phyloP scores from a whole-genome alignment of 2,888 invertebrate species.

The Agriopis leucophaearia region DNA sequence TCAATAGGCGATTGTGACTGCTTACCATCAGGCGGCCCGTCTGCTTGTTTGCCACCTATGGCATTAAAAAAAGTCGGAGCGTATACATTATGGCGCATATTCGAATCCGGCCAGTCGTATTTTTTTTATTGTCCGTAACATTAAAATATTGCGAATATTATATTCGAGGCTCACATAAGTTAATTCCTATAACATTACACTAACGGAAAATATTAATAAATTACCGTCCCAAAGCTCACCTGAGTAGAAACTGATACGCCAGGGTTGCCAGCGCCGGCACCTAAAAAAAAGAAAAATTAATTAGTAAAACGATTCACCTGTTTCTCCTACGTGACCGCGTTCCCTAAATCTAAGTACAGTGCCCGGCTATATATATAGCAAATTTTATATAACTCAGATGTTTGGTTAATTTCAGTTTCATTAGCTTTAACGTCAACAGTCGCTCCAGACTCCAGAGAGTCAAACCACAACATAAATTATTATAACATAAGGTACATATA shows the following conservation, averaged over 20 bases:
- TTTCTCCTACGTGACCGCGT: conserved; percentile 33
- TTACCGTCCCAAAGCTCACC: conserved; percentile 57
- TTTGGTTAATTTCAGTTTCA: background rate
- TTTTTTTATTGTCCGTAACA: no score
- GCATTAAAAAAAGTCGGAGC: no score
- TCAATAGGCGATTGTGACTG: no score
- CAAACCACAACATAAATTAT: no score
- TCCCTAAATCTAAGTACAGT: conserved; percentile 26
- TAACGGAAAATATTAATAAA: conserved; percentile 20
- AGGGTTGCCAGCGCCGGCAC: conserved; percentile 67
- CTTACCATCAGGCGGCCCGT: no score
- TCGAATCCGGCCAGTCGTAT: no score
- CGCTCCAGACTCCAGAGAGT: no score
- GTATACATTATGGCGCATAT: no score
- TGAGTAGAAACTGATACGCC: conserved; percentile 82
- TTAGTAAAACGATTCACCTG: conserved; percentile 27
- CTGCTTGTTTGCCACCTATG: no score
- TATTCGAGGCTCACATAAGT: background rate
- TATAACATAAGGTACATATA: no score
- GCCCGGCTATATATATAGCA: background rate
- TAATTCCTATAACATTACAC: background rate
- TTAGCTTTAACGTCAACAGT: no score
- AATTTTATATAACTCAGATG: background rate
- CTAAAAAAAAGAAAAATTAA: conserved; percentile 59
- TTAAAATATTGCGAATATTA: background rate